Conservation (phyloP, 1,140 invertebrate genomes). For the Plodia interpunctella region DNA sequence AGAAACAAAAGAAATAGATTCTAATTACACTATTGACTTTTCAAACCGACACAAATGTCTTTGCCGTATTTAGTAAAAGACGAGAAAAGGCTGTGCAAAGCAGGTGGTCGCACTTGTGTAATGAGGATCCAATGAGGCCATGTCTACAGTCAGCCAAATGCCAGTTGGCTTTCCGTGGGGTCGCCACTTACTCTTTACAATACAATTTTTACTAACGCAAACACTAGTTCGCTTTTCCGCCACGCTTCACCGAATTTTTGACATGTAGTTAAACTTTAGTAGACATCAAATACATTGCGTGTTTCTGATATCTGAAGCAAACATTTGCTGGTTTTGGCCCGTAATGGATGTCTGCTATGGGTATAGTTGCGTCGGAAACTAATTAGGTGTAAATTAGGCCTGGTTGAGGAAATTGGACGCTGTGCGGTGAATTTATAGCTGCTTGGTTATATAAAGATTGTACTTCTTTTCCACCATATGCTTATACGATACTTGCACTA, state of each 20-base stretch:
- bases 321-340: not conserved
- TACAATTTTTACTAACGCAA: too few relatives aligned
- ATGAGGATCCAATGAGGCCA: not conserved
- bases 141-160: not conserved
- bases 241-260: too few relatives aligned
- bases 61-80: too few relatives aligned
- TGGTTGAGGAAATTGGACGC: not conserved
- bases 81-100: not conserved
- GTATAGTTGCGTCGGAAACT: not conserved
- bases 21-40: too few relatives aligned
- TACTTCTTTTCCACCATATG: not conserved
- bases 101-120: not conserved
- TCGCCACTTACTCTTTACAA: too few relatives aligned
- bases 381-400: not conserved
- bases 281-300: not conserved
- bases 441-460: not conserved
- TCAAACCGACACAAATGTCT: too few relatives aligned
- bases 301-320: not conserved
- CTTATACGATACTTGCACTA: too few relatives aligned
- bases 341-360: not conserved
- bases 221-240: too few relatives aligned
- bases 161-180: too few relatives aligned
- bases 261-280: too few relatives aligned
- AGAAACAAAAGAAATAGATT: too few relatives aligned
- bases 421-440: not conserved